Base-by-base conservation (phyloP, 2,888 invertebrate species). In the Leptopilina syphax region DNA sequence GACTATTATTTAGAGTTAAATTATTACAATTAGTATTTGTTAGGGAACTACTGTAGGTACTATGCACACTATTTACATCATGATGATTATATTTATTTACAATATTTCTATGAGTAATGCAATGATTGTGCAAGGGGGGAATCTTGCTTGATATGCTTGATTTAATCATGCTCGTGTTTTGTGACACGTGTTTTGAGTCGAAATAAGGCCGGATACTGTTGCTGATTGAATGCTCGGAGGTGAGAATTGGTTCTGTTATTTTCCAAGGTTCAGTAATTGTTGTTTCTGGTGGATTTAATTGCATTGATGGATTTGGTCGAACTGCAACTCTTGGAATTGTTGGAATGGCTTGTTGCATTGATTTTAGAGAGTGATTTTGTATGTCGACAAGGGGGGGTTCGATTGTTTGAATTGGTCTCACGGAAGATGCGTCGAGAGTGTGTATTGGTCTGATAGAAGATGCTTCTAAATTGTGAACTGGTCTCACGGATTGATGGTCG, bases 81-180 rank as follows among this genome's bases (percentile, higher is more conserved):
- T 87, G 84, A 57, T 87, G 84, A 50, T 84, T 88, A 13, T 84
- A 83, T 77, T 89, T 89, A 85, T 87, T 89, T 81, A 88, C 86
- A 76, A 87, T 60, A 68, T 86, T 88, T 79, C 90, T 87, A 77
- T 89, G 90, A 8, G 87, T 82, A 10, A 90, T 85, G 82, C 88
- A 90, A 77, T 90, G 89, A 84, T 86, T 90, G 24, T 88, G 86
- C 70, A 90, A 81, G 1, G 89, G 89, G 18, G 90, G 84, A 80
- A 90, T 88, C 78, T 88, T 89, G n/a, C 89, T 87, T 70, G 89
- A 87, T 80, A 91, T 85, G 87, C 89, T 91, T 24, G 91, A 89
- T 54, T 90, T 91, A 68, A 91, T 90, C 91, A 91, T 91, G 77
- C 90, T 91, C 27, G 91, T 91, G 79, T 91, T 91, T 76, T 91